Evolutionary conservation across 2,888 invertebrate genomes (phyloP).

Genomic region (Cephus pygmeus): DNA sequence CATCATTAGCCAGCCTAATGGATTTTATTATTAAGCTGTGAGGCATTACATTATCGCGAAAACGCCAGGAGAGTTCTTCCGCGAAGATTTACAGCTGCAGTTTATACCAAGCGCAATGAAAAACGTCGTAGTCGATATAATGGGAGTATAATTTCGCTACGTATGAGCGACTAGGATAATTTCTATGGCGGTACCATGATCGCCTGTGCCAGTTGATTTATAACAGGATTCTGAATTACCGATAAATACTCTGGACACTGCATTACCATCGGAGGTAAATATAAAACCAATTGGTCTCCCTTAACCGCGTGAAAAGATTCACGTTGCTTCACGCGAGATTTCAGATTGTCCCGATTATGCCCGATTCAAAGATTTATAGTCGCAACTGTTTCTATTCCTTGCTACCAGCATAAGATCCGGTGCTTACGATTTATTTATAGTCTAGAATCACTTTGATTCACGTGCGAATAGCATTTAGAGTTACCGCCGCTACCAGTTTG

Average conservation of each 20-base stretch:
- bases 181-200: constrained; percentile 21
- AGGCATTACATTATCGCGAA: not conserved
- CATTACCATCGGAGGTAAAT: constrained; percentile 36
- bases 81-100: not conserved
- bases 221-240: constrained; percentile 49
- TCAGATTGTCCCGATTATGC: constrained; percentile 52
- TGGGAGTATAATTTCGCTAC: constrained; percentile 28
- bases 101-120: not conserved
- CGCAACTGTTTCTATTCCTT: constrained; percentile 14
- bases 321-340: constrained; percentile 43
- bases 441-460: constrained; percentile 38
- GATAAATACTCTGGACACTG: constrained; percentile 40
- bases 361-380: constrained; percentile 50
- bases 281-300: constrained; percentile 8
- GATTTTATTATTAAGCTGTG: not conserved
- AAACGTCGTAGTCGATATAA: not conserved
- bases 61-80: not conserved
- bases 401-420: constrained; percentile 18
- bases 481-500: not conserved
- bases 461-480: not conserved
- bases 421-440: constrained; percentile 51
- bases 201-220: constrained; percentile 38
- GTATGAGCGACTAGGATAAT: constrained; percentile 36
- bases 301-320: constrained; percentile 22
- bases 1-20: not conserved